Conservation (phyloP, 2,888 invertebrate species). For the Heliconius erato region DNA sequence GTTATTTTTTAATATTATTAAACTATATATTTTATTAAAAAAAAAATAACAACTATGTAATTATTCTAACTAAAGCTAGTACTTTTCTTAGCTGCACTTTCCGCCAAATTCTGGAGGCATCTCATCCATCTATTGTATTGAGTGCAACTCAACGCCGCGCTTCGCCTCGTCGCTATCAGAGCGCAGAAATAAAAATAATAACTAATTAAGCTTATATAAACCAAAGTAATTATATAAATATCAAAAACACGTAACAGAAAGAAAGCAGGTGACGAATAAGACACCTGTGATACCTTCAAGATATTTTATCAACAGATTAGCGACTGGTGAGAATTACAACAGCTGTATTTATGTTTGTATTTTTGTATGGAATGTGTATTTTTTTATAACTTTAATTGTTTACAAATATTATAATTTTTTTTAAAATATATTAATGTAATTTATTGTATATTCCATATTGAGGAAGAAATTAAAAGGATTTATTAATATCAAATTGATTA, state of each 20-base stretch:
- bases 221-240: neutral
- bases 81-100: no score
- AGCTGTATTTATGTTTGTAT: conserved; percentile 11
- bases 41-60: no score
- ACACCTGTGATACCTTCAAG: conserved; percentile 34
- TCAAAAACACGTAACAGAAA: neutral
- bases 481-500: no score
- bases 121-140: no score
- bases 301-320: conserved; percentile 39
- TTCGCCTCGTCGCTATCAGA: no score
- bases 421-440: no score
- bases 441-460: no score
- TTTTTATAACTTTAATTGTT: neutral
- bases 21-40: no score
- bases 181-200: neutral
- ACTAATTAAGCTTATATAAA: neutral
- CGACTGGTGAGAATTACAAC: neutral
- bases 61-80: no score
- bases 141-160: neutral
- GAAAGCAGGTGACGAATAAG: conserved; percentile 22
- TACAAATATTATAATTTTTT: no score
- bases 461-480: no score
- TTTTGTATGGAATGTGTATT: neutral
- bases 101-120: neutral
- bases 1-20: no score